phyloP scores from a whole-genome alignment of 1,140 invertebrate genomes.

The Globodera ellingtonae region DNA sequence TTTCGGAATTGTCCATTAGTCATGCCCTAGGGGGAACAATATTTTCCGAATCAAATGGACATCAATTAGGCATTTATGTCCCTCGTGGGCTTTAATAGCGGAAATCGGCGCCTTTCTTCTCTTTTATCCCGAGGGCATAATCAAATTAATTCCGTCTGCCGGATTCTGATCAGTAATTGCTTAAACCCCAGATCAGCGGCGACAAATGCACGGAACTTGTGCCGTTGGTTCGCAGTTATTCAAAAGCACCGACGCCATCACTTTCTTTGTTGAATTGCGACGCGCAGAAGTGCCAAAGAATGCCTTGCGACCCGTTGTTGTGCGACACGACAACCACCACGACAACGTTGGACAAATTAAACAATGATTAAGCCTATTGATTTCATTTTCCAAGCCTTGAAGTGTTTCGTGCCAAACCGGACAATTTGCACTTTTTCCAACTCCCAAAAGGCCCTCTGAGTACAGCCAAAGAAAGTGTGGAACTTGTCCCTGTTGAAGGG shows the following conservation, averaged over 20 bases:
- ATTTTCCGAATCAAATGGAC: no score
- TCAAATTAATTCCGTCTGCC: no score
- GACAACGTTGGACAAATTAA: not conserved
- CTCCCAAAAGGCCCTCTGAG: constrained; percentile 17
- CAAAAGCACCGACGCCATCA: not conserved
- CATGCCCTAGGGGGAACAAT: no score
- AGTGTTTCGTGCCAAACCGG: constrained; percentile 15
- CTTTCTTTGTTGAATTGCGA: not conserved
- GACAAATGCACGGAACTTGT: not conserved
- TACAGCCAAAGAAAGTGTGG: constrained; percentile 8
- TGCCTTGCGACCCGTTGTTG: not conserved
- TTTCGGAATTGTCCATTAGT: no score
- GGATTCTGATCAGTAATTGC: not conserved
- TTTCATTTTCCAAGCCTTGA: not conserved
- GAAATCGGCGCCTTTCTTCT: no score
- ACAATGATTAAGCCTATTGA: not conserved
- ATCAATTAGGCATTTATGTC: no score
- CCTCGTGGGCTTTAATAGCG: no score
- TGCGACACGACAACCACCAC: constrained; percentile 6
- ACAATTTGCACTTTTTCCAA: constrained; percentile 14
- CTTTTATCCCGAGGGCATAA: no score
- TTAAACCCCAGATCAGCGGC: not conserved
- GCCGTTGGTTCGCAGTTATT: not conserved
- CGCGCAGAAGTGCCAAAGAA: not conserved
- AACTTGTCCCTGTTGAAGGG: not conserved